phyloP scores from a whole-genome alignment of 2,888 invertebrate genomes.

The Mythimna impura region DNA sequence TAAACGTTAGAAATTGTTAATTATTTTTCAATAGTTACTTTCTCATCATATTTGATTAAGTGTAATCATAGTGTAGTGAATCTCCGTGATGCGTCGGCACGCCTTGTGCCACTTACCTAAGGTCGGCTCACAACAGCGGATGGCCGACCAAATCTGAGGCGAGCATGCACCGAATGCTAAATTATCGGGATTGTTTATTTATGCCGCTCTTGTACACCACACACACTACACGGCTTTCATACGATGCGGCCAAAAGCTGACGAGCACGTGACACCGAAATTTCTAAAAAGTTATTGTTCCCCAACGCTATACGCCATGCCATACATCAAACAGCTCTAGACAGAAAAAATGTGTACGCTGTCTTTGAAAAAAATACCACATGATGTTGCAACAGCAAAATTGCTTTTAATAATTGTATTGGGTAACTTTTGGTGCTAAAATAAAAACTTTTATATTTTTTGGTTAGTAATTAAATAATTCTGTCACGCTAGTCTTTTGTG shows the following conservation, averaged over 20 bases:
- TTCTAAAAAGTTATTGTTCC: conserved; percentile 60
- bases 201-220: conserved; percentile 62
- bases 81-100: conserved; percentile 60
- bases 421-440: conserved; percentile 40
- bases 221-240: conserved; percentile 61
- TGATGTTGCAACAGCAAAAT: conserved; percentile 40
- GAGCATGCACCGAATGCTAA: conserved; percentile 70
- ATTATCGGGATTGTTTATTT: conserved; percentile 63
- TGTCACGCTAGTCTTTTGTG: conserved; percentile 60
- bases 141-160: conserved; percentile 65
- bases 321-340: conserved; percentile 1
- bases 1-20: conserved; percentile 53
- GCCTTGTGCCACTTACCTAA: conserved; percentile 72
- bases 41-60: conserved; percentile 54
- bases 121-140: conserved; percentile 65
- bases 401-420: conserved; percentile 36
- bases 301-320: conserved; percentile 2
- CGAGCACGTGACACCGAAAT: conserved; percentile 58
- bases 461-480: conserved; percentile 52
- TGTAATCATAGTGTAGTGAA: conserved; percentile 55
- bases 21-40: conserved; percentile 54
- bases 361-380: neutral
- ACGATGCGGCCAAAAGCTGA: conserved; percentile 52
- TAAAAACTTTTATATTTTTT: conserved; percentile 44
- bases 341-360: neutral